Evolutionary conservation across 2,888 invertebrate species (phyloP), one percentile per base, ranked within the genome.

Genomic region (Malthinus seriepunctatus): DNA sequence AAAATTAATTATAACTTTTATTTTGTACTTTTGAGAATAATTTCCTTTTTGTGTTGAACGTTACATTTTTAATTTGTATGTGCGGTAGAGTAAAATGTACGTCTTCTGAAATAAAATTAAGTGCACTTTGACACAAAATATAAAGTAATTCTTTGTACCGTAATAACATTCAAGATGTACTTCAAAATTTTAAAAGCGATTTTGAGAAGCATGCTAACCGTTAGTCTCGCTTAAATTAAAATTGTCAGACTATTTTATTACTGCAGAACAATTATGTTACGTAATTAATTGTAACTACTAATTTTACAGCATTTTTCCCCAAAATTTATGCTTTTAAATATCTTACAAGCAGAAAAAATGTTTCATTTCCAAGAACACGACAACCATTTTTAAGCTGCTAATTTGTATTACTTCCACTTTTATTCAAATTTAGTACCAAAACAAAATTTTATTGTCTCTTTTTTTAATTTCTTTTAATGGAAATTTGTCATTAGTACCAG

Each of bases 161-260:
- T 23, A 42, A 42, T 42, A 42, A 42, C 39, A 42, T 42, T 42
- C n/a, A 42, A 42, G 39, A 42, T 42, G 39, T 42, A 42, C 39
- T 42, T 42, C 15, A 23, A 42, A 42, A n/a, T 15, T 42, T 42
- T 42, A 42, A 42, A 42, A 42, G 15, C 39, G 39, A 42, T 42
- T 42, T 42, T 23, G 15, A 42, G 39, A 15, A 42, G 15, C 23
- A 23, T 15, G 39, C 23, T 42, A 23, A 42, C 14, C 39, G 39
- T 42, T 42, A 42, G 14, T 42, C 37, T 37, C 23, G 8, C 23
- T 51, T 60, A 56, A 63, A 56, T 60, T 63, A 49, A 63, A 60
- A 57, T 56, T 63, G 59, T 52, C 53, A 46, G 52, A 47, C 52
- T 42, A 42, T 55, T 62, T 62, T 62, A 62, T 62, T 59, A 56